These are phyloP conservation scores for Dendronephthya gigantea DNA, from an alignment of 64 coral and sea anemone genomes.

Conservation along the genomic window DNA sequence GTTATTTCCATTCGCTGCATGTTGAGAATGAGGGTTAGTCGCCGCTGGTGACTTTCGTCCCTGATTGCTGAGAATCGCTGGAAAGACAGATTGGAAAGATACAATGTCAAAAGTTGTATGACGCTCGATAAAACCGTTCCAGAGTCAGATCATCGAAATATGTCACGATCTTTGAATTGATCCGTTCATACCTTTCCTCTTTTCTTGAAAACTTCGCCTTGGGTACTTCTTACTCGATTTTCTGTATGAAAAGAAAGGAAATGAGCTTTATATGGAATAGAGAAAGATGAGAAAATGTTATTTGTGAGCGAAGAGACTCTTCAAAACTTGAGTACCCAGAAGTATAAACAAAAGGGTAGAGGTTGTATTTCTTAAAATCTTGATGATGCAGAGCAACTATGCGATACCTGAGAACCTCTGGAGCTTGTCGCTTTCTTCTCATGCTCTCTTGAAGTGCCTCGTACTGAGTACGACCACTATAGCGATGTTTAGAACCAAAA, in stretches of 20 bases:
- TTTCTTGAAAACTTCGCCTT: slow-evolving; percentile 66
- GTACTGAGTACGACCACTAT: neutral
- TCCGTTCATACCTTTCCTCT: slow-evolving; percentile 64
- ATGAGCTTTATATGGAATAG: no score
- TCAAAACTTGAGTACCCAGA: no score
- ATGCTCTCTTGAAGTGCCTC: slow-evolving; percentile 8
- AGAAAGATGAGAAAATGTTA: no score
- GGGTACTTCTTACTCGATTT: slow-evolving; percentile 91
- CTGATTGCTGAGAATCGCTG: neutral
- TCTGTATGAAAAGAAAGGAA: slow-evolving; percentile 39
- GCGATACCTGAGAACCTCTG: neutral
- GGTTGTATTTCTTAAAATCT: no score
- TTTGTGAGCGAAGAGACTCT: no score
- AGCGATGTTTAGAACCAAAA: neutral
- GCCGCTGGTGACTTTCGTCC: neutral
- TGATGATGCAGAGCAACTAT: no score
- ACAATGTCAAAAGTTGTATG: no score
- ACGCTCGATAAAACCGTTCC: no score
- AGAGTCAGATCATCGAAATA: no score
- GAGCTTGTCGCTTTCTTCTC: neutral
- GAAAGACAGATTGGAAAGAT: neutral
- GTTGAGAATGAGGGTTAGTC: neutral
- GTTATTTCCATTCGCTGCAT: neutral
- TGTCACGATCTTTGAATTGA: no score
- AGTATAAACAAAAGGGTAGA: no score